Evolutionary conservation across 2,113 vertebrate species (phyloP).

Genomic region (Lipophrys pholis): DNA sequence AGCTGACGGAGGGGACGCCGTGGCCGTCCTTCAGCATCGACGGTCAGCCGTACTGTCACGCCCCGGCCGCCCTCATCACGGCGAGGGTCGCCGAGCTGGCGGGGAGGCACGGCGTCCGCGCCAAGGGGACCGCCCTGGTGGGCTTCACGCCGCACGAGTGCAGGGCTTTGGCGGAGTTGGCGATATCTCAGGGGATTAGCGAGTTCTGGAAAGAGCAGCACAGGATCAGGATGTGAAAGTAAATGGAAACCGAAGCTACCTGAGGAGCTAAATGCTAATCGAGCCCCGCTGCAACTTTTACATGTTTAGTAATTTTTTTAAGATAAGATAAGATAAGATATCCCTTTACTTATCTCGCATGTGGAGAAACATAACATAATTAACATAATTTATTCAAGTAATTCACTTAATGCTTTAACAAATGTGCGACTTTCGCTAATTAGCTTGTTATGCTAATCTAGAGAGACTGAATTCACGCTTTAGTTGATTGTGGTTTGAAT

Average conservation of each 20-base stretch:
- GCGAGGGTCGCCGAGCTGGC: conserved; percentile 75
- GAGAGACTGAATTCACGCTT: no score
- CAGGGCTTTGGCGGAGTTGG: conserved; percentile 74
- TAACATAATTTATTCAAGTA: no score
- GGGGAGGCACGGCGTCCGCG: conserved; percentile 53
- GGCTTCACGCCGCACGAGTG: conserved; percentile 82
- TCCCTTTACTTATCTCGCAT: no score
- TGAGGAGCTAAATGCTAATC: no score
- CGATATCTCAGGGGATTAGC: conserved; percentile 68
- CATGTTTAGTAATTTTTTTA: no score
- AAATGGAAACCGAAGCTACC: background rate
- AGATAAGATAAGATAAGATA: no score
- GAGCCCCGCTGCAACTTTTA: no score
- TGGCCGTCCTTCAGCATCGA: conserved; percentile 67
- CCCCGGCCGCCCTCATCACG: conserved; percentile 76
- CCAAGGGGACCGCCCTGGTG: conserved; percentile 73
- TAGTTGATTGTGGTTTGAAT: no score
- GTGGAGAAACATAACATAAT: no score
- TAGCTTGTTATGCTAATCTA: no score
- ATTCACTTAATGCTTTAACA: no score
- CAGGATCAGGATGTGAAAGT: conserved; percentile 75
- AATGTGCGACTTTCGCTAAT: no score
- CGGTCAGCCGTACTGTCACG: conserved; percentile 70
- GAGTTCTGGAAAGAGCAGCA: conserved; percentile 82
- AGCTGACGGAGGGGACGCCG: conserved; percentile 24